Conservation (phyloP, 1,140 invertebrate genomes). For the Cyclina sinensis region DNA sequence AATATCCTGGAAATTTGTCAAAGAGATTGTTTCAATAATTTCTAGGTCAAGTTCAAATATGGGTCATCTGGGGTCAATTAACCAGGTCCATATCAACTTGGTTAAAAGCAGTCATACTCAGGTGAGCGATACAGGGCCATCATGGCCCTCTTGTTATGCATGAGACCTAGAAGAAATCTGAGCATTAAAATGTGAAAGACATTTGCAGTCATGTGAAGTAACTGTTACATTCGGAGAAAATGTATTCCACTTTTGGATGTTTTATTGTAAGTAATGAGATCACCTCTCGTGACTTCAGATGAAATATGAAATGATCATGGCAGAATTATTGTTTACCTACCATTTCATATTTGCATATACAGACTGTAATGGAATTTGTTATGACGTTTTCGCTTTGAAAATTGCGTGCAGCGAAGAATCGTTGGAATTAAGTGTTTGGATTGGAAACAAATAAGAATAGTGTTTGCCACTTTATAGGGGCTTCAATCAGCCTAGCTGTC, state of each 20-base stretch:
- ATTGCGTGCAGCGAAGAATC: constrained; percentile 46
- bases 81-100: too few relatives aligned
- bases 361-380: constrained; percentile 40
- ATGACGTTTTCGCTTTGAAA: constrained; percentile 15
- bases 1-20: too few relatives aligned
- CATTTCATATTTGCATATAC: constrained; percentile 30
- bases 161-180: neutral
- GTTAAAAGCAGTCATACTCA: too few relatives aligned
- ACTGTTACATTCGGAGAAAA: neutral
- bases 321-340: constrained; percentile 48
- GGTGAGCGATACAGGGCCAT: too few relatives aligned
- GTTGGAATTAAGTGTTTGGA: constrained; percentile 46
- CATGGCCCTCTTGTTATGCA: too few relatives aligned
- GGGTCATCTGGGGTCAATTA: too few relatives aligned
- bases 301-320: constrained; percentile 49
- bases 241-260: neutral
- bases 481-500: constrained; percentile 61
- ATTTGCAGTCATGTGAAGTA: neutral
- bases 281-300: constrained; percentile 18
- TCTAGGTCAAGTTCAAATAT: too few relatives aligned
- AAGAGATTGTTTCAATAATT: too few relatives aligned
- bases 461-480: constrained; percentile 67
- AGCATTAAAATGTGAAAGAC: constrained; percentile 27
- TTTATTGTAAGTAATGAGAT: constrained; percentile 48
- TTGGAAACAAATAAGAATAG: constrained; percentile 65